Conservation (phyloP, 1,140 invertebrate genomes). For the Drosophila micromelanica region DNA sequence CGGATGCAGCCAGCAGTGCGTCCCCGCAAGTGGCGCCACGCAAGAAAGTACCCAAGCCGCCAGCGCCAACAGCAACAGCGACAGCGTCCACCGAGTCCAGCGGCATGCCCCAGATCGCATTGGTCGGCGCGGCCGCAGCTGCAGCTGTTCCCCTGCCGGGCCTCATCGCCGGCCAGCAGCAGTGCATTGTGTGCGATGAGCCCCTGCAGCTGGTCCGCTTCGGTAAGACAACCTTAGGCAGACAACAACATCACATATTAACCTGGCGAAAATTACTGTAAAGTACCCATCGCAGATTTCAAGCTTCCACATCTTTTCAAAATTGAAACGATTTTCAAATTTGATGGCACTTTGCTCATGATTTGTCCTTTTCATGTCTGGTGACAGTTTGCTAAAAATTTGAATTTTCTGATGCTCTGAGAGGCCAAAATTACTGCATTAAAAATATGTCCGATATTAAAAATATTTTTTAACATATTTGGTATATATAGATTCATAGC, state of each 20-base stretch:
- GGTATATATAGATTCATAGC: too few relatives aligned
- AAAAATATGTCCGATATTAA: too few relatives aligned
- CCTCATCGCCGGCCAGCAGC: slow-evolving; percentile 83
- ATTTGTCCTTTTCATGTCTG: too few relatives aligned
- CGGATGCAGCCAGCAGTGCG: slow-evolving; percentile 53
- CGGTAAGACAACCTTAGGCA: slow-evolving; percentile 9
- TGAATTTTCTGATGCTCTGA: too few relatives aligned
- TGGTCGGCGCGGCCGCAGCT: slow-evolving; percentile 23
- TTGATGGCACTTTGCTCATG: too few relatives aligned
- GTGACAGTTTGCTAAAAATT: too few relatives aligned
- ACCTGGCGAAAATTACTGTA: too few relatives aligned
- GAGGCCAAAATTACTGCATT: too few relatives aligned
- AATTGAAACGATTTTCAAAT: too few relatives aligned
- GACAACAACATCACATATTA: not conserved
- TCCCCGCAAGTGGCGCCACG: slow-evolving; percentile 70
- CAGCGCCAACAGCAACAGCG: slow-evolving; percentile 33
- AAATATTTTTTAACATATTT: too few relatives aligned
- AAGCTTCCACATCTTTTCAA: too few relatives aligned
- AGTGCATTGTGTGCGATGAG: slow-evolving; percentile 91
- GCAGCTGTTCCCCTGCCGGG: slow-evolving; percentile 24
- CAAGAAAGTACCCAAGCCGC: slow-evolving; percentile 80
- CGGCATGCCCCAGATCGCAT: not conserved
- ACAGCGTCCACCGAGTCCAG: slow-evolving; percentile 31
- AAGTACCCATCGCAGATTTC: too few relatives aligned
- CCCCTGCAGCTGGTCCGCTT: slow-evolving; percentile 86